These are phyloP conservation scores for Saturnia japonica DNA, from an alignment of 2,888 invertebrate species.

Conservation along the genomic window DNA sequence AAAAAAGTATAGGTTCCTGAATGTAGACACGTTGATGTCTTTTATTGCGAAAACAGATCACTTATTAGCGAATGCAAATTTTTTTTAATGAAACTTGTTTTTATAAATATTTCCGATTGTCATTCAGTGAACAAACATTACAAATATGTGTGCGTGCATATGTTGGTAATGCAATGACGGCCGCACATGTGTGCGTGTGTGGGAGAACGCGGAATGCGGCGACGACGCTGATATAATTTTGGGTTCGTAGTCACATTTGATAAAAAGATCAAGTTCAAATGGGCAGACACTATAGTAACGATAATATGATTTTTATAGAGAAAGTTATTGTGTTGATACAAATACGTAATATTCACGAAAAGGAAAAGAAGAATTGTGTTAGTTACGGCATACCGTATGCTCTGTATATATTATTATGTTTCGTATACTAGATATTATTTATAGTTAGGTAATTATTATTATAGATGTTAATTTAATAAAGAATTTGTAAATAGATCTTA, in stretches of 20 bases:
- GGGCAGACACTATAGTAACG: constrained; percentile 55
- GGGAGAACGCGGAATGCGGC: constrained; percentile 66
- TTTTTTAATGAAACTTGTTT: not conserved
- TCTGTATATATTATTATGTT: not conserved
- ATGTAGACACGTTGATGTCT: constrained; percentile 36
- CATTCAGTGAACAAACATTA: constrained; percentile 21
- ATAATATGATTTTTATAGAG: constrained; percentile 44
- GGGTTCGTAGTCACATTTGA: constrained; percentile 63
- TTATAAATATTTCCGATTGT: constrained; percentile 19
- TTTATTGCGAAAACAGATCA: constrained; percentile 27
- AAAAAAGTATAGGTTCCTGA: constrained; percentile 8
- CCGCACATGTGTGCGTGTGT: constrained; percentile 35
- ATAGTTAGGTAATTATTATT: not conserved
- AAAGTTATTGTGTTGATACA: constrained; percentile 13
- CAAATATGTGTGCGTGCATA: constrained; percentile 30
- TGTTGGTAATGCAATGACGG: constrained; percentile 13
- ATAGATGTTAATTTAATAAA: not conserved
- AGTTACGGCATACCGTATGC: not conserved
- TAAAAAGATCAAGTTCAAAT: constrained; percentile 80
- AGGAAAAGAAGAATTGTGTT: not conserved
- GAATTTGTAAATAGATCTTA: not conserved
- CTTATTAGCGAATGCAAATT: not conserved
- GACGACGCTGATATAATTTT: constrained; percentile 68
- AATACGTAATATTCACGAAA: constrained; percentile 6
- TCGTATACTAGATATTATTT: not conserved